Evolutionary conservation across 2,797 vertebrate genomes (phyloP).

Genomic region (Sparus aurata): DNA sequence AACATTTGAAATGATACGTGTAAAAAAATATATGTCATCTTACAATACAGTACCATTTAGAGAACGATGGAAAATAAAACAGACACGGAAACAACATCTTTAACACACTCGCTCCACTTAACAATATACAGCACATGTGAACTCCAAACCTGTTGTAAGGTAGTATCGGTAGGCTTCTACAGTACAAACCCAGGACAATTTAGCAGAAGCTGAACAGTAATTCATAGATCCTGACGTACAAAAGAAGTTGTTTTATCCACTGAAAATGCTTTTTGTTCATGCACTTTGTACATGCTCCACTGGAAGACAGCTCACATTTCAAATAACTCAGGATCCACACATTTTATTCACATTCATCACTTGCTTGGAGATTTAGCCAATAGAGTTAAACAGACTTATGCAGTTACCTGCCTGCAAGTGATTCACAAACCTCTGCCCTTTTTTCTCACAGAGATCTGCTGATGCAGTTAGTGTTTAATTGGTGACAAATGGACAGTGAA

Average conservation of each 20-base stretch:
- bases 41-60: conserved; percentile 86
- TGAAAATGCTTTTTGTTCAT: conserved; percentile 77
- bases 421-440: conserved; percentile 17
- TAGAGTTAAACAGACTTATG: conserved; percentile 26
- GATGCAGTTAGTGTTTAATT: conserved; percentile 14
- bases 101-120: conserved; percentile 73
- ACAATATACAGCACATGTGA: conserved; percentile 69
- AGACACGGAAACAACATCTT: conserved; percentile 77
- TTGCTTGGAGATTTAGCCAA: conserved; percentile 24
- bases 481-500: conserved; percentile 27
- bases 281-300: conserved; percentile 81
- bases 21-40: conserved; percentile 90
- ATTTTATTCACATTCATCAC: conserved; percentile 50
- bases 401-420: conserved; percentile 33
- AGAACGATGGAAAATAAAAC: conserved; percentile 76
- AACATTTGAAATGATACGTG: conserved; percentile 84
- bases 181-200: conserved; percentile 66
- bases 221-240: conserved; percentile 66
- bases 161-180: conserved; percentile 67
- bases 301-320: conserved; percentile 80
- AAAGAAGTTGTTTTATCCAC: conserved; percentile 69
- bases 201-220: conserved; percentile 73
- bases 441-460: conserved; percentile 14
- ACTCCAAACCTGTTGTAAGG: conserved; percentile 64
- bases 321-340: conserved; percentile 44